A percentile compares a stretch with the other conserved stretches of the same genome.
These are phyloP conservation scores for Adela reaumurella DNA, from an alignment of 2,888 invertebrate species.

Conservation along the genomic window DNA sequence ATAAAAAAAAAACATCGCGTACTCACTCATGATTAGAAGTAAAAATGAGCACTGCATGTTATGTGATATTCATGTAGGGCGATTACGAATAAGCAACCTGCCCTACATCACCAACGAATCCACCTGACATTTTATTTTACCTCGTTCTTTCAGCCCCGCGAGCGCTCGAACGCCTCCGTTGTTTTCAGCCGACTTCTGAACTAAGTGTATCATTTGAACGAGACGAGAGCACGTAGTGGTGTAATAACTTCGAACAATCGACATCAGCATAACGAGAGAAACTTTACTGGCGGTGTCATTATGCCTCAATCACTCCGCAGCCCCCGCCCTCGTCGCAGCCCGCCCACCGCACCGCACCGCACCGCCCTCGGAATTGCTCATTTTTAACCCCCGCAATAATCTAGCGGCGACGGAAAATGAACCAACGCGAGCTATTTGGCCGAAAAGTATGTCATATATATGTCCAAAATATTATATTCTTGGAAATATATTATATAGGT, in stretches of 20 bases:
- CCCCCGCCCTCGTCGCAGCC: slow-evolving; percentile 20
- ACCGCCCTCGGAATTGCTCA: neutral
- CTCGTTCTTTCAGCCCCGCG: neutral
- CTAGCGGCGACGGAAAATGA: neutral
- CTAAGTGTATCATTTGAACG: neutral
- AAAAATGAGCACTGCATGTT: too few relatives aligned
- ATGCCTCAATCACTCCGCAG: slow-evolving; percentile 22
- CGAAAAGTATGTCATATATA: neutral
- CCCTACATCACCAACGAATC: too few relatives aligned
- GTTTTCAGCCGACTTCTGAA: neutral
- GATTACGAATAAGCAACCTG: too few relatives aligned
- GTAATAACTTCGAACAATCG: neutral
- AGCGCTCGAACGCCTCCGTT: neutral
- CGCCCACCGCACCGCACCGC: slow-evolving; percentile 13
- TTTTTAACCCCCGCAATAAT: slow-evolving; percentile 1
- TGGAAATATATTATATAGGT: too few relatives aligned
- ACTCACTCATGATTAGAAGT: too few relatives aligned
- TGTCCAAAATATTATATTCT: too few relatives aligned
- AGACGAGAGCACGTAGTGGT: neutral
- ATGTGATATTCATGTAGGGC: too few relatives aligned
- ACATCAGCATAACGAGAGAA: slow-evolving; percentile 20
- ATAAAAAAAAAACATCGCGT: too few relatives aligned
- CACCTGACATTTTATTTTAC: too few relatives aligned
- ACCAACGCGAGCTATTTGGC: neutral
- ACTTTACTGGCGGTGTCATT: slow-evolving; percentile 29